These are phyloP conservation scores for Coregonus sp. DNA, from an alignment of 2,797 vertebrate species.

Conservation along the genomic window DNA sequence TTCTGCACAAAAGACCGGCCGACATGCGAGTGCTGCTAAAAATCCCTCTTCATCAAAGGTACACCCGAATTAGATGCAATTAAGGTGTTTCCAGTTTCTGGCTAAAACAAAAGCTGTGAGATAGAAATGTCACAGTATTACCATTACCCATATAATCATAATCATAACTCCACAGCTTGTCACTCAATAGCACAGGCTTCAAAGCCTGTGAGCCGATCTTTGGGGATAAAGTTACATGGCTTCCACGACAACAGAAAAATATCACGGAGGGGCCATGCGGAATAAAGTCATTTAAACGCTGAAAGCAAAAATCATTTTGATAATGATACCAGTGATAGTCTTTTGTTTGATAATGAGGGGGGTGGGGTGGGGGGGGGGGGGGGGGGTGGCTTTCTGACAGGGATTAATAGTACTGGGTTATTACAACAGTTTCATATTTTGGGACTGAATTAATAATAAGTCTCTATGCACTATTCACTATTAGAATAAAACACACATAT, in stretches of 20 bases:
- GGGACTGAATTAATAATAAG: constrained; percentile 61
- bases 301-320: constrained; percentile 52
- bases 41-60: constrained; percentile 57
- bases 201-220: constrained; percentile 60
- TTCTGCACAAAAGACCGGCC: constrained; percentile 61
- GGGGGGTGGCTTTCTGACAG: constrained; percentile 63
- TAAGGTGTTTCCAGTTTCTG: constrained; percentile 58
- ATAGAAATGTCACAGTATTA: constrained; percentile 39
- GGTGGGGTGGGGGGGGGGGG: constrained; percentile 65
- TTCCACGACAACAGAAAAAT: constrained; percentile 55
- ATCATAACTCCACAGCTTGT: constrained; percentile 59
- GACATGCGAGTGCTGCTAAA: constrained; percentile 36
- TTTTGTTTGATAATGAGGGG: constrained; percentile 68
- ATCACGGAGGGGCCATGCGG: constrained; percentile 31
- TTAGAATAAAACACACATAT: constrained; percentile 42
- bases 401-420: constrained; percentile 65
- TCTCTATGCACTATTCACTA: constrained; percentile 41
- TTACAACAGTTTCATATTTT: constrained; percentile 62
- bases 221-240: constrained; percentile 34
- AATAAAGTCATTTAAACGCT: constrained; percentile 58
- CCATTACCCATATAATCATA: constrained; percentile 49
- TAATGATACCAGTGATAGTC: constrained; percentile 72
- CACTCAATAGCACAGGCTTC: constrained; percentile 56
- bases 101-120: constrained; percentile 60
- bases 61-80: constrained; percentile 60